These are phyloP conservation scores for Malacosoma neustria DNA, from an alignment of 2,888 invertebrate species.

Conservation along the genomic window DNA sequence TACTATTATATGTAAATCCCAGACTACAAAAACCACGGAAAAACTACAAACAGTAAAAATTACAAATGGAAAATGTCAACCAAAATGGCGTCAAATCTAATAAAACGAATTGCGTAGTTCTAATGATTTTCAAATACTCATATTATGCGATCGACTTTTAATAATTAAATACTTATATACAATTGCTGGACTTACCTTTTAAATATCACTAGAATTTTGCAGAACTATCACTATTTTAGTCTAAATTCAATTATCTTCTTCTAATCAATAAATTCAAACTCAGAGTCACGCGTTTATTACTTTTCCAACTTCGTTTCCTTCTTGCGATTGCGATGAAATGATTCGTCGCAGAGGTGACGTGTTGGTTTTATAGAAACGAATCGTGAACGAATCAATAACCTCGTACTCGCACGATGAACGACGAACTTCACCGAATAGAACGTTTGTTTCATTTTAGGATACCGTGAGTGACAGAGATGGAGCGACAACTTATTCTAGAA, in stretches of 20 bases:
- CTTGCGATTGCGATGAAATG: constrained; percentile 22
- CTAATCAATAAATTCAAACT: constrained; percentile 27
- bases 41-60: too few relatives aligned
- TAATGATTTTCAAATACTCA: too few relatives aligned
- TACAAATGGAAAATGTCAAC: too few relatives aligned
- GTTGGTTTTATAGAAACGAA: constrained; percentile 28
- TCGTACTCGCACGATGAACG: constrained; percentile 16
- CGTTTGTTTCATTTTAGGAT: constrained; percentile 19
- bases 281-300: constrained; percentile 27
- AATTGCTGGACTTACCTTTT: constrained; percentile 24
- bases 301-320: constrained; percentile 22
- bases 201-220: constrained; percentile 31
- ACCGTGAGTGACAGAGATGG: constrained; percentile 14
- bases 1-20: too few relatives aligned
- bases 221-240: constrained; percentile 16
- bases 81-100: constrained; percentile 2
- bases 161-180: too few relatives aligned
- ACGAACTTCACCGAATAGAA: constrained; percentile 23
- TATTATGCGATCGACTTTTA: too few relatives aligned
- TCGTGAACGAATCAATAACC: constrained; percentile 17
- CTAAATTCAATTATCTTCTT: constrained; percentile 19
- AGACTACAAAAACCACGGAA: too few relatives aligned
- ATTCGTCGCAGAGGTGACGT: constrained; percentile 15
- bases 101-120: constrained; percentile 1
- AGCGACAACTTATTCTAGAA: constrained; percentile 29